A percentile compares a stretch with the other conserved stretches of the same genome.
Evolutionary conservation across 2,797 vertebrate genomes (phyloP).

Genomic region (Glossophaga mutica): DNA sequence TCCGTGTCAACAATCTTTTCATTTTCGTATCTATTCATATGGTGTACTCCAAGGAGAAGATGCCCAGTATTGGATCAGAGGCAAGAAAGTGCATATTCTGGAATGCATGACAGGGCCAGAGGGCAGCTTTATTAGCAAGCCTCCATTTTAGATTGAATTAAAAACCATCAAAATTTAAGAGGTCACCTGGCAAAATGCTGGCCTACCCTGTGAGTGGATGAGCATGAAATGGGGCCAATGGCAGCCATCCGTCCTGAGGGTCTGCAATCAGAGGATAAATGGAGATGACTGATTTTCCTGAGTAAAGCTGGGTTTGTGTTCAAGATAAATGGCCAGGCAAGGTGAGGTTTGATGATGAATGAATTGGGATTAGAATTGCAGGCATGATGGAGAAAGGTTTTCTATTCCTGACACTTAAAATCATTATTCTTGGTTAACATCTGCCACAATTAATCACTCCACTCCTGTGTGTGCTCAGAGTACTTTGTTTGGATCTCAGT

Average conservation of each 20-base stretch:
- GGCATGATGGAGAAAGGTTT: conserved; percentile 49
- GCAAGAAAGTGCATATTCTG: neutral
- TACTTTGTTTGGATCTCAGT: conserved; percentile 39
- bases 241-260: neutral
- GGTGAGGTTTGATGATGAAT: conserved; percentile 62
- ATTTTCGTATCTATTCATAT: neutral
- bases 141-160: neutral
- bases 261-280: conserved; percentile 6
- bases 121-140: neutral
- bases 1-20: neutral
- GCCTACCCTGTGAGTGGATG: neutral
- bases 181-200: neutral
- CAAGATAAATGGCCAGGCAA: conserved; percentile 60
- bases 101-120: too few species aligned
- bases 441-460: conserved; percentile 63
- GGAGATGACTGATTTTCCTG: conserved; percentile 49
- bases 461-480: conserved; percentile 17
- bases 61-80: neutral
- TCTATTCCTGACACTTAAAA: conserved; percentile 58
- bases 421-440: conserved; percentile 67
- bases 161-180: neutral
- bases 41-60: neutral
- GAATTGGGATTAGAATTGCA: conserved; percentile 59
- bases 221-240: neutral
- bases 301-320: conserved; percentile 36